Evolutionary conservation across 2,113 vertebrate genomes (phyloP).

Genomic region (Larimichthys polyactis): DNA sequence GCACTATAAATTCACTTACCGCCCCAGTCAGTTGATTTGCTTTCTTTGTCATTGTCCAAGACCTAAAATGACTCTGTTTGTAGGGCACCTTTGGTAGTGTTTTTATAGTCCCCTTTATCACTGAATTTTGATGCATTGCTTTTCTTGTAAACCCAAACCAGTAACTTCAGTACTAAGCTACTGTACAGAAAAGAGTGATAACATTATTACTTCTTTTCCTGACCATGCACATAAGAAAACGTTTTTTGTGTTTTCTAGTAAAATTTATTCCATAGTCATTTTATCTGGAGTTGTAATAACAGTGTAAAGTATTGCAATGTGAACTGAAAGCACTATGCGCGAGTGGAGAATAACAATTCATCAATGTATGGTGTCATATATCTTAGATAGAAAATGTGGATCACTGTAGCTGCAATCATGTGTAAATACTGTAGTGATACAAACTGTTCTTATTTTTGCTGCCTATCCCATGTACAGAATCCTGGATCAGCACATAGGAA

Average conservation of each 20-base stretch:
- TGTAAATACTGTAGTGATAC: slow-evolving; percentile 77
- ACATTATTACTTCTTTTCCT: not conserved
- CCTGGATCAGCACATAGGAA: slow-evolving; percentile 45
- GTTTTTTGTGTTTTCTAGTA: not conserved
- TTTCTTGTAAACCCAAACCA: not conserved
- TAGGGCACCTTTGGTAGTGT: too few relatives aligned
- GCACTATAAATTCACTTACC: not conserved
- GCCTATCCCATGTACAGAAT: slow-evolving; percentile 34
- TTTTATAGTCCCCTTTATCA: not conserved
- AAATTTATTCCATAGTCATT: not conserved
- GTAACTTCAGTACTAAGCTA: not conserved
- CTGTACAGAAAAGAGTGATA: not conserved
- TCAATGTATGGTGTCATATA: slow-evolving; percentile 48
- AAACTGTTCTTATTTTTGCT: slow-evolving; percentile 56
- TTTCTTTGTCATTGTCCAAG: not conserved
- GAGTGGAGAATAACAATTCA: slow-evolving; percentile 19
- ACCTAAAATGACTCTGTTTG: not conserved
- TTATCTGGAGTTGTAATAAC: not conserved
- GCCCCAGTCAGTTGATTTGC: not conserved
- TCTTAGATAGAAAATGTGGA: slow-evolving; percentile 53
- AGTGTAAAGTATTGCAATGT: slow-evolving; percentile 27
- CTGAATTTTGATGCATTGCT: not conserved
- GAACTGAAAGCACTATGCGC: slow-evolving; percentile 70
- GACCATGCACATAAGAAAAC: not conserved
- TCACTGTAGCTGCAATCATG: slow-evolving; percentile 36